Evolutionary conservation across 2,113 vertebrate genomes (phyloP), one percentile per base, ranked within the genome.

Genomic region (Leucosticte australis): DNA sequence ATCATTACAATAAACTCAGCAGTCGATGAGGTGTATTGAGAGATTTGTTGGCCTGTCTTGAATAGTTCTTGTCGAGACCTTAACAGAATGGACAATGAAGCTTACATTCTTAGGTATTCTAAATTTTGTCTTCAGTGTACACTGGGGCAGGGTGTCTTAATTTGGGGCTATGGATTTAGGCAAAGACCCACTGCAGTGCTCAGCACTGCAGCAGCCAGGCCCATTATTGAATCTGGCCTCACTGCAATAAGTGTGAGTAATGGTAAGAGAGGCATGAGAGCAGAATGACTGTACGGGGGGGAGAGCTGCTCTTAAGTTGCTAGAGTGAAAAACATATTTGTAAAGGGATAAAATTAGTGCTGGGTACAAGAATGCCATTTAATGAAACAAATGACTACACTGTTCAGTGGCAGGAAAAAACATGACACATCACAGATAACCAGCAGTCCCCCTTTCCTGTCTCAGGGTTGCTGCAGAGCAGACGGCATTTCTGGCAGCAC

Each of bases 301-400:
- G 39, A 90, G 67, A 85, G 77, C 81, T 75, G 69, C 33, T 39
- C 39, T 82, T 84, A 77, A 57, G 64, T 87, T 59, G 84, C 78
- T 67, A 15, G 55, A 67, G 28, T 35, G 49, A 82, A 95, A 96
- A 95, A 79, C 74, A 33, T 75, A 68, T 91, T 93, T 93, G 57
- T 95, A 88, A 93, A 95, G 46, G 78, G 84, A 83, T 93, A 87
- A 87, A 93, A 90, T 96, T 90, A 95, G 90, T 8, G 23, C 75
- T 31, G 57, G 78, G 35, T 87, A 75, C 84, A 91, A 82, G 81
- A 91, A 85, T 87, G 78, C 65, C 52, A 49, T 91, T 91, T 87
- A 82, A 53, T 57, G 55, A 92, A 83, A 92, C 64, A 84, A 89
- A 89, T 81, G 76, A 84, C 80, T 91, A 46, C 68, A 64, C 19